Conservation (phyloP, 1,140 invertebrate species). For the Kradibia gibbosae region DNA sequence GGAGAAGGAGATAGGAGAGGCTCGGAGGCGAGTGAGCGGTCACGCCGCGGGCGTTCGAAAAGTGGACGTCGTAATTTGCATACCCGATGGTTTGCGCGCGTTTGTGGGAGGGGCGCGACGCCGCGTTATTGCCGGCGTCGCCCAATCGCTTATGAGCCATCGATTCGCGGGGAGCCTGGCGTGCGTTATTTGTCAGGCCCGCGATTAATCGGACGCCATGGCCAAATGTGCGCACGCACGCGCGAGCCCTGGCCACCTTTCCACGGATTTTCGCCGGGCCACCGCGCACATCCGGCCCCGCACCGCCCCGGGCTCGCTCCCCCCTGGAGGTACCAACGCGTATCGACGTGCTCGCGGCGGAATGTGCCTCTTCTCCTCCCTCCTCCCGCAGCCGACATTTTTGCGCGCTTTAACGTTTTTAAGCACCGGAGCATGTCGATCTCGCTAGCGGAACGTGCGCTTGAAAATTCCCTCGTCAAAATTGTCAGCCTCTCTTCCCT, state of each 20-base stretch:
- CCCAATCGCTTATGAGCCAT: conserved; percentile 49
- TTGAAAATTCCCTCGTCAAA: too few relatives aligned
- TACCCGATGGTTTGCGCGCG: conserved; percentile 42
- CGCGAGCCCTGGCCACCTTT: not conserved
- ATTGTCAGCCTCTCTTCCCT: too few relatives aligned
- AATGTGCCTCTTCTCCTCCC: too few relatives aligned
- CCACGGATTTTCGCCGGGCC: not conserved
- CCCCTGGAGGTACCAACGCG: too few relatives aligned
- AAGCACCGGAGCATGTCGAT: too few relatives aligned
- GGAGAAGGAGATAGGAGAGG: conserved; percentile 28
- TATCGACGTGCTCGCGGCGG: too few relatives aligned
- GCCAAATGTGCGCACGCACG: not conserved
- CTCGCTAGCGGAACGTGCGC: too few relatives aligned
- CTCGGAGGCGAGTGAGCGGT: conserved; percentile 37
- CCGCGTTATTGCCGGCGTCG: conserved; percentile 43
- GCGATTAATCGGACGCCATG: conserved; percentile 15
- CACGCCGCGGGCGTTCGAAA: conserved; percentile 52
- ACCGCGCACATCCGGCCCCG: too few relatives aligned
- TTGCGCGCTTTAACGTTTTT: too few relatives aligned
- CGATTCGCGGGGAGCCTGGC: conserved; percentile 42
- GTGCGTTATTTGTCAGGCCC: conserved; percentile 31
- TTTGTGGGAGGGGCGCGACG: conserved; percentile 21
- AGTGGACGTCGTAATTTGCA: conserved; percentile 55
- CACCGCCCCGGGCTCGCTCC: too few relatives aligned
- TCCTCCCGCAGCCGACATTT: too few relatives aligned